Evolutionary conservation across 2,113 vertebrate species (phyloP), one percentile per base, ranked within the genome.

Genomic region (Diadophis punctatus): DNA sequence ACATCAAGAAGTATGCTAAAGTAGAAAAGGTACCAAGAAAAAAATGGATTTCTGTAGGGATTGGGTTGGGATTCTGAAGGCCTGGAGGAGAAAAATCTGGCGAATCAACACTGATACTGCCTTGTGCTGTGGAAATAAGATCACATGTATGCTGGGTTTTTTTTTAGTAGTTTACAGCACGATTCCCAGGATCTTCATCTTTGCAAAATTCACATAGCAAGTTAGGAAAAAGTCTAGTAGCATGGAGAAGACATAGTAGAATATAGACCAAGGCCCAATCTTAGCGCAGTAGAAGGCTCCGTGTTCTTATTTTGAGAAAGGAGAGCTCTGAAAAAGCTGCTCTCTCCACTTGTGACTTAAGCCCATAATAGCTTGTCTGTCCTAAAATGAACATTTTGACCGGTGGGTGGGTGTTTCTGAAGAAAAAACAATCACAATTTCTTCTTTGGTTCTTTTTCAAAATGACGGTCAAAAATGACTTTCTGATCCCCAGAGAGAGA

Each of bases 1-100:
- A 99, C 96, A 99, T 99, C 94, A 99, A 99, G 97, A 99, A 99
- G 85, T 99, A 99, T 0, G 99, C 99, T 90, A 99, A 98, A 92
- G 98, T 99, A 23, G 99, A 99, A 95, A 99, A 99, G 98, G 99
- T 98, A 97, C 86, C 0, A 34, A n/a, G 23, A 25, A 1, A 0
- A 0, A 60, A 60, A 68, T 2, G 46, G 25, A 0, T 2, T 63
- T 0, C 6, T 5, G 3, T 14, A 11, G 0, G 8, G 80, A 46
- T 46, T 46, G 46, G 55, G 20, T 48, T 43, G 74, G 8, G n/a
- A 1, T 53, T 27, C 18, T 87, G 34, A 48, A 56, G 74, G n/a
- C n/a, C 20, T 10, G 34, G 86, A 25, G 5, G 27, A 39, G 18
- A 51, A 12, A 5, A 30, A 53, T 43, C 18, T 43, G 55, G 34